Evolutionary conservation across 2,797 vertebrate species (phyloP), one percentile per base, ranked within the genome.

Genomic region (Synaphobranchus kaupii): DNA sequence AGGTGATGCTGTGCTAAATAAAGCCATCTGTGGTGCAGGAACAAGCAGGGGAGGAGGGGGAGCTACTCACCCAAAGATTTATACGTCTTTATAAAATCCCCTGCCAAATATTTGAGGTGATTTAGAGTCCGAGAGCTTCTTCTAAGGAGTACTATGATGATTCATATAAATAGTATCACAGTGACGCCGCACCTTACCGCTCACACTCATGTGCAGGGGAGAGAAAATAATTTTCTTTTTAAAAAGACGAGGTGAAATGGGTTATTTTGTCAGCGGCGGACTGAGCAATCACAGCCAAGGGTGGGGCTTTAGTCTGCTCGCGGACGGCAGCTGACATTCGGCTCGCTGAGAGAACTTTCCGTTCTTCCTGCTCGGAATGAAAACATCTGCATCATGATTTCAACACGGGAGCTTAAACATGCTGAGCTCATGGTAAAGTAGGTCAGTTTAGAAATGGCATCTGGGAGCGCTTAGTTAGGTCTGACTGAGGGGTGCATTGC

Each of bases 401-500:
- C 58, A 68, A 31, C 83, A 50, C 10, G n/a, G 86, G 83, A 78
- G 54, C 58, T 58, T 54, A 48, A 39, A 80, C 48, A 84, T 54
- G 63, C 60, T 85, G 52, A 81, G 87, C 71, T 86, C 56, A 48
- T 48, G 71, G 39, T 66, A 80, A 88, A 88, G 71, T 85, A 54
- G 84, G 87, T 88, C 87, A 88, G 54, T 52, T 56, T 47, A 81
- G 68, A 85, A 85, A 28, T 58, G 31, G 73, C 87, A 81, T 81
- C 87, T 85, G 87, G 56, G 76, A 31, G 52, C 34, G 34, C 50
- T 87, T 85, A 50, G 87, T 50, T 84, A 78, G n/a, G 12, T 17
- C n/a, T 48, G 22, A 15, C 66, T 58, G 34, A 25, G 82, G 10
- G 0, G 92, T 93, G 93, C 92, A 91, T 89, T 90, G 86, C 78